These are phyloP conservation scores for Oxytorus armatus DNA, from an alignment of 2,888 invertebrate genomes.

Conservation along the genomic window DNA sequence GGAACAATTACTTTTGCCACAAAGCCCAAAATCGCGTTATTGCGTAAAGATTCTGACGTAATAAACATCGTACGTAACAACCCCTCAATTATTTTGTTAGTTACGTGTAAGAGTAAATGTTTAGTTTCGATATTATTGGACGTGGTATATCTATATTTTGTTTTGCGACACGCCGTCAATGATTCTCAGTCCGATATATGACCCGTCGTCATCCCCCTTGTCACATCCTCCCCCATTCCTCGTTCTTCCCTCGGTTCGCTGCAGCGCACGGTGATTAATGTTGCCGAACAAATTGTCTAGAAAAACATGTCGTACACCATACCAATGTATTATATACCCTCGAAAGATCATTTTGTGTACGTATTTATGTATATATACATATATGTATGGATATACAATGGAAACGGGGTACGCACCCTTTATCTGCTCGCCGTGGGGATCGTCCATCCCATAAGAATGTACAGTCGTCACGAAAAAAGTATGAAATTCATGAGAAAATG, in stretches of 20 bases:
- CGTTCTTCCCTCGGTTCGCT: conserved; percentile 50
- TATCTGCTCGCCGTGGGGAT: conserved; percentile 77
- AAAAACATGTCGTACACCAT: conserved; percentile 84
- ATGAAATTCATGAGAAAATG: no score
- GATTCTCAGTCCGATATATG: conserved; percentile 61
- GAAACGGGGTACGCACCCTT: conserved; percentile 81
- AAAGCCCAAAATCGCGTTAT: no score
- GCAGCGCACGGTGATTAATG: conserved; percentile 84
- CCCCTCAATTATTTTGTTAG: no score
- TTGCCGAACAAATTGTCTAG: conserved; percentile 86
- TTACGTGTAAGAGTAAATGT: no score
- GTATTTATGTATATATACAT: conserved; percentile 31
- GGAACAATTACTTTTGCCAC: neutral
- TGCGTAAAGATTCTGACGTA: no score
- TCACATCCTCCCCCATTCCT: conserved; percentile 59
- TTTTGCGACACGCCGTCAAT: conserved; percentile 55
- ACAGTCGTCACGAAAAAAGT: no score
- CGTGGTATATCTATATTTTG: conserved; percentile 16
- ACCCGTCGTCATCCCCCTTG: conserved; percentile 65
- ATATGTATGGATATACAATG: conserved; percentile 35
- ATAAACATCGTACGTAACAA: no score
- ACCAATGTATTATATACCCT: conserved; percentile 49
- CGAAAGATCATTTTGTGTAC: conserved; percentile 47
- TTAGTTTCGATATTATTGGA: conserved; percentile 16
- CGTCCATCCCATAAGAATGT: conserved; percentile 78